phyloP scores from a whole-genome alignment of 2,797 vertebrate species.

The Gephyroberyx darwinii region DNA sequence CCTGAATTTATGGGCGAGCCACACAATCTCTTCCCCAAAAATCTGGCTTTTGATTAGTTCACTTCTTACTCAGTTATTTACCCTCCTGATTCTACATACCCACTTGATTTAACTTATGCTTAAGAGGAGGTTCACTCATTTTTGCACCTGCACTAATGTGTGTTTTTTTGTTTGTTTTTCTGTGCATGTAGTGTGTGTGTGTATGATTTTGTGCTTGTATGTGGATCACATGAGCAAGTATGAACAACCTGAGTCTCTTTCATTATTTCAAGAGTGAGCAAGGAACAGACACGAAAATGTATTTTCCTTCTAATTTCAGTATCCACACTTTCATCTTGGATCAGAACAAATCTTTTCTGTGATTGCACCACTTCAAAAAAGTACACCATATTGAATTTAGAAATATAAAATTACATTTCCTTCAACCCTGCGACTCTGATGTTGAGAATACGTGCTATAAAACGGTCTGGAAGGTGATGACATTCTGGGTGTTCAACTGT shows the following conservation, averaged over 20 bases:
- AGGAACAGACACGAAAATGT: background rate
- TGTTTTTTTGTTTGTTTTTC: background rate
- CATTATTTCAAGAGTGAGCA: conserved; percentile 11
- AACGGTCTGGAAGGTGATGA: conserved; percentile 56
- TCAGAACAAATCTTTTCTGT: conserved; percentile 2
- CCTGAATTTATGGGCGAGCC: no score
- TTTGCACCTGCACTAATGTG: no score
- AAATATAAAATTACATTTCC: conserved; percentile 35
- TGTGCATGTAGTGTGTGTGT: background rate
- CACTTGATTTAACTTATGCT: no score
- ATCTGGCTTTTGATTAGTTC: no score
- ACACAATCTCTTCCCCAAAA: no score
- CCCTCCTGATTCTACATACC: no score
- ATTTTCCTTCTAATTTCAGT: conserved; percentile 12
- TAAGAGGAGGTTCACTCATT: no score
- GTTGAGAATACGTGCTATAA: conserved; percentile 39
- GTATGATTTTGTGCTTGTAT: background rate
- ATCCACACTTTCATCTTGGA: conserved; percentile 15
- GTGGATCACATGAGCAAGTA: background rate
- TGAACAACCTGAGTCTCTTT: background rate
- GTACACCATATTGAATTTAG: conserved; percentile 17
- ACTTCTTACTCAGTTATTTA: no score
- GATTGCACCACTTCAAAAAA: conserved; percentile 30
- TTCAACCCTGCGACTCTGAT: conserved; percentile 36
- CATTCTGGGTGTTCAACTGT: conserved; percentile 29